Conservation (phyloP, 2,797 vertebrate species). For the Pseudopleuronectes americanus region DNA sequence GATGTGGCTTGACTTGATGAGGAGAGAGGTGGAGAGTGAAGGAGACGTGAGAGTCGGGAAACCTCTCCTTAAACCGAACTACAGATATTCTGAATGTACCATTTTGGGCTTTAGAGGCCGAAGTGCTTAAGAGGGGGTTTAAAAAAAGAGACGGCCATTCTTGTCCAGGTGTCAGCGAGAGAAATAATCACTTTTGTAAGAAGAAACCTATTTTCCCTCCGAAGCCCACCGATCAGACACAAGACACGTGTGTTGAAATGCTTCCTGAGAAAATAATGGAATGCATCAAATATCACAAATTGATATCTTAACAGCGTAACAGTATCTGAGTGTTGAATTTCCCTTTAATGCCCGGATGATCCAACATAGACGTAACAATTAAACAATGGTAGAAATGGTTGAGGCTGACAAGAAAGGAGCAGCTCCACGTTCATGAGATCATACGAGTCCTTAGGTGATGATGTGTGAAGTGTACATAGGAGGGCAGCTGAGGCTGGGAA, state of each 20-base stretch:
- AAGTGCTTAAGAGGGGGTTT: not conserved
- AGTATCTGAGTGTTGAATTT: constrained; percentile 28
- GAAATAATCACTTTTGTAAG: not conserved
- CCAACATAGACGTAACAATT: constrained; percentile 31
- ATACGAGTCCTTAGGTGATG: constrained; percentile 64
- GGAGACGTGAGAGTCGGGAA: constrained; percentile 37
- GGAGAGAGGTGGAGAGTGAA: constrained; percentile 59
- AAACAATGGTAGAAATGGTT: constrained; percentile 26
- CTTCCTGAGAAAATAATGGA: not conserved
- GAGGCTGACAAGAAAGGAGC: constrained; percentile 28
- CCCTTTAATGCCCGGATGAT: constrained; percentile 25
- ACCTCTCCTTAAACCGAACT: constrained; percentile 36
- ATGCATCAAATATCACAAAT: constrained; percentile 20
- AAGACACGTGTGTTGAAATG: not conserved
- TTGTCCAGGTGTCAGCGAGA: not conserved
- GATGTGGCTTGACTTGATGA: constrained; percentile 79
- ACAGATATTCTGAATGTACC: constrained; percentile 26
- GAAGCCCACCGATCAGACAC: no score
- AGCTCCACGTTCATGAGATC: constrained; percentile 57
- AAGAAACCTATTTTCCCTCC: no score
- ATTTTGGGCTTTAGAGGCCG: constrained; percentile 5
- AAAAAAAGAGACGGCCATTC: not conserved
- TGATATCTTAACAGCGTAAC: constrained; percentile 6
- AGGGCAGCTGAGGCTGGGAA: constrained; percentile 63
- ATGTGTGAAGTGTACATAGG: constrained; percentile 65